Evolutionary conservation across 2,888 invertebrate genomes (phyloP).

Genomic region (Altica lythri): DNA sequence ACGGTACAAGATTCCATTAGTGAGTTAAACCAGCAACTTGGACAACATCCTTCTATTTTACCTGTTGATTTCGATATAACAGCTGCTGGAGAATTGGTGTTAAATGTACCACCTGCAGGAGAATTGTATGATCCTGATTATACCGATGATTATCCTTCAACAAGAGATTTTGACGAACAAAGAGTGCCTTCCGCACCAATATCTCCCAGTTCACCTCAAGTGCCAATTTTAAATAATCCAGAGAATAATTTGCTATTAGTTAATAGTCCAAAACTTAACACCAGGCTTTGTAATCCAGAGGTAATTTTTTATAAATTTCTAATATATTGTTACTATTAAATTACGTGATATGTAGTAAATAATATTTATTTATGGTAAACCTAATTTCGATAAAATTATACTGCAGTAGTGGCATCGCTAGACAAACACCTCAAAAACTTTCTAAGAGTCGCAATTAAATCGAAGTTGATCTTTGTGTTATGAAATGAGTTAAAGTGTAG

Average conservation of each 20-base stretch:
- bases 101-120: slow-evolving; percentile 66
- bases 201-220: slow-evolving; percentile 71
- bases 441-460: too few relatives aligned
- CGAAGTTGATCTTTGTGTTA: too few relatives aligned
- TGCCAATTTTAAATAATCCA: slow-evolving; percentile 73
- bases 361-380: too few relatives aligned
- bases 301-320: too few relatives aligned
- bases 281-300: slow-evolving; percentile 79
- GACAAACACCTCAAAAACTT: too few relatives aligned
- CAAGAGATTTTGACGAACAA: slow-evolving; percentile 74
- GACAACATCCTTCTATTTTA: slow-evolving; percentile 89
- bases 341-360: not conserved
- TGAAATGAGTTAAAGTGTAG: too few relatives aligned
- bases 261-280: slow-evolving; percentile 61
- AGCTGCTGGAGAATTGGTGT: slow-evolving; percentile 70
- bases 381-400: too few relatives aligned
- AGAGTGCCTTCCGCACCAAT: slow-evolving; percentile 77
- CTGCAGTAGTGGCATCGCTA: too few relatives aligned
- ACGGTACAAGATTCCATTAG: slow-evolving; percentile 89
- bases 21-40: slow-evolving; percentile 83
- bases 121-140: slow-evolving; percentile 64
- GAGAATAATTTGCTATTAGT: slow-evolving; percentile 85
- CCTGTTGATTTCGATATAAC: slow-evolving; percentile 94
- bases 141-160: slow-evolving; percentile 54
- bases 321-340: not conserved